A percentile compares a stretch with the other conserved stretches of the same genome.
These are phyloP conservation scores for Protonemura montana DNA, from an alignment of 2,888 invertebrate genomes.

Conservation along the genomic window DNA sequence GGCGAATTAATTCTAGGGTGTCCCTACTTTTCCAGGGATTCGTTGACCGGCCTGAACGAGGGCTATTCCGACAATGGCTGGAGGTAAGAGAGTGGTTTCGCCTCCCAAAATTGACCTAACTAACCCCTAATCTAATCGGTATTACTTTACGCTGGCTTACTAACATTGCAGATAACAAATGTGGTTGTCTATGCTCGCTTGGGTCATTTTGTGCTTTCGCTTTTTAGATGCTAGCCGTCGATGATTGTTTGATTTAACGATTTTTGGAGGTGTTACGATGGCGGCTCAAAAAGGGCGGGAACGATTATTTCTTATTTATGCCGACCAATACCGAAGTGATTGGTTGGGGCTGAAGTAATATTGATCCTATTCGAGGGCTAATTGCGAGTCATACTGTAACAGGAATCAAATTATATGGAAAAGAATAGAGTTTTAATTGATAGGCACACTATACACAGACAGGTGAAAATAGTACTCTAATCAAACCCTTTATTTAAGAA, in stretches of 20 bases:
- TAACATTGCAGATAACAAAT: background rate
- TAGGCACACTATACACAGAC: too few relatives aligned
- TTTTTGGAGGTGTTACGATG: background rate
- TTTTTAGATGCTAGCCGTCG: background rate
- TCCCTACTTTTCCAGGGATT: slow-evolving; percentile 31
- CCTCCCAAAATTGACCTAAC: background rate
- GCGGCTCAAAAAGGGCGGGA: background rate
- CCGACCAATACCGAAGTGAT: background rate
- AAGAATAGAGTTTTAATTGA: too few relatives aligned
- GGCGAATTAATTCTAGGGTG: background rate
- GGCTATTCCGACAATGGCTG: slow-evolving; percentile 60
- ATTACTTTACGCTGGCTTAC: background rate
- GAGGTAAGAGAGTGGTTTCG: slow-evolving; percentile 60
- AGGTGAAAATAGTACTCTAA: too few relatives aligned
- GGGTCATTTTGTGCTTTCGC: background rate
- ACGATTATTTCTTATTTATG: background rate
- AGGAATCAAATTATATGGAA: background rate
- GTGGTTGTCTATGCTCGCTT: background rate
- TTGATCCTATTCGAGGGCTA: background rate
- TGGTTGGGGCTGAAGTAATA: background rate
- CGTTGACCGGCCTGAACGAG: slow-evolving; percentile 30
- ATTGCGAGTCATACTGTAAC: background rate
- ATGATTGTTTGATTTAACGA: background rate
- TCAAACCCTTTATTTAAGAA: too few relatives aligned
- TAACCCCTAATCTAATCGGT: background rate